Percentiles rank a stretch among this genome's conserved stretches.
These are phyloP conservation scores for Batillaria attramentaria DNA, from an alignment of 1,140 invertebrate genomes.

Conservation along the genomic window DNA sequence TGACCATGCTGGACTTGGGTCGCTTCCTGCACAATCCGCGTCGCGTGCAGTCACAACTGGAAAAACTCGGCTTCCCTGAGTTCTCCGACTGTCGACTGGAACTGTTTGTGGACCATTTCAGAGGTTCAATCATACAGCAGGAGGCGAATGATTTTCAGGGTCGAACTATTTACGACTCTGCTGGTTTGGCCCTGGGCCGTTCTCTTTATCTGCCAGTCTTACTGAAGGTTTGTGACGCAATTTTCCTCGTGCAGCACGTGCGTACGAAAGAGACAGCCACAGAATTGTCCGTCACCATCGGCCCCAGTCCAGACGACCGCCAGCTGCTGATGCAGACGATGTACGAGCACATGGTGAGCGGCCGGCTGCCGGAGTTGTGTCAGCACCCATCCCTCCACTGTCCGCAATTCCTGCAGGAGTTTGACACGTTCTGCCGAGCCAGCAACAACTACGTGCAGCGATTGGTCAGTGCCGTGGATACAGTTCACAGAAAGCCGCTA, in stretches of 20 bases:
- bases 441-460: background rate
- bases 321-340: background rate
- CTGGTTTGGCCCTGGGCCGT: background rate
- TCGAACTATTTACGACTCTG: background rate
- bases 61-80: background rate
- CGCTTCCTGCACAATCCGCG: background rate
- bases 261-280: background rate
- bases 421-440: background rate
- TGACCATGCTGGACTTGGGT: background rate
- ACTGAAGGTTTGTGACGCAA: background rate
- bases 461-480: background rate
- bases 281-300: background rate
- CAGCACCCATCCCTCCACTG: background rate
- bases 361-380: background rate
- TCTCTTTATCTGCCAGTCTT: conserved; percentile 4
- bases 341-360: background rate
- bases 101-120: background rate
- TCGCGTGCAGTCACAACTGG: background rate
- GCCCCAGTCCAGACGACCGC: background rate
- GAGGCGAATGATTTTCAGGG: background rate
- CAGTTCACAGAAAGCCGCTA: background rate
- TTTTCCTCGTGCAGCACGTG: background rate
- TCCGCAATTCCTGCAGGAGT: background rate
- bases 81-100: background rate
- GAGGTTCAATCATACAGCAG: background rate